These are phyloP conservation scores for Microcebus murinus DNA, from an alignment of 2,113 vertebrate species.

Conservation along the genomic window DNA sequence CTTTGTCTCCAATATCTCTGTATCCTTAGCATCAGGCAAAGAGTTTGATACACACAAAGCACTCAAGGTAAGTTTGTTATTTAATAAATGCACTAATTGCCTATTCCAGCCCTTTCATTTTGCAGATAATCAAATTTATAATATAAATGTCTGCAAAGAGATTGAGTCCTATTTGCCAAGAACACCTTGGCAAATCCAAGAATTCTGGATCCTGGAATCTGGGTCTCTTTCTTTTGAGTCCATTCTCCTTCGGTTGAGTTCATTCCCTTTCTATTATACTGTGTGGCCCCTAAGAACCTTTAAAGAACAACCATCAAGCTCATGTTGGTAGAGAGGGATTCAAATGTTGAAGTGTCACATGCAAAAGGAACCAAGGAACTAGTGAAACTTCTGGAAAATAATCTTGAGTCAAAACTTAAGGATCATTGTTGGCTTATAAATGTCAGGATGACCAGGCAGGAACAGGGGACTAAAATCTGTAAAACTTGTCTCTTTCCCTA, in stretches of 20 bases:
- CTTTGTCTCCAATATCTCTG: neutral
- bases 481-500: neutral
- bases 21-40: neutral
- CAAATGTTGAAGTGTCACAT: neutral
- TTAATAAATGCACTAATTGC: neutral
- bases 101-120: neutral
- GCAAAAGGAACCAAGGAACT: neutral
- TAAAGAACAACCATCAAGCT: neutral
- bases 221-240: neutral
- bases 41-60: neutral
- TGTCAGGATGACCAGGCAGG: neutral
- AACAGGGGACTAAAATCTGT: neutral
- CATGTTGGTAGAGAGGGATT: neutral
- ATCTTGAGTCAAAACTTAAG: neutral
- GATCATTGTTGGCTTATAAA: neutral
- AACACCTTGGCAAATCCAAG: neutral
- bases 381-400: neutral
- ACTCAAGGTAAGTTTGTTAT: neutral
- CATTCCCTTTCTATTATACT: neutral
- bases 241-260: neutral
- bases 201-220: neutral
- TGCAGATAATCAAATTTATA: conserved; percentile 2
- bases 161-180: neutral
- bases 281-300: neutral
- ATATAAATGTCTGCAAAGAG: neutral